Base-by-base conservation (phyloP, 2,113 vertebrate species). In the Dermatemys mawii region DNA sequence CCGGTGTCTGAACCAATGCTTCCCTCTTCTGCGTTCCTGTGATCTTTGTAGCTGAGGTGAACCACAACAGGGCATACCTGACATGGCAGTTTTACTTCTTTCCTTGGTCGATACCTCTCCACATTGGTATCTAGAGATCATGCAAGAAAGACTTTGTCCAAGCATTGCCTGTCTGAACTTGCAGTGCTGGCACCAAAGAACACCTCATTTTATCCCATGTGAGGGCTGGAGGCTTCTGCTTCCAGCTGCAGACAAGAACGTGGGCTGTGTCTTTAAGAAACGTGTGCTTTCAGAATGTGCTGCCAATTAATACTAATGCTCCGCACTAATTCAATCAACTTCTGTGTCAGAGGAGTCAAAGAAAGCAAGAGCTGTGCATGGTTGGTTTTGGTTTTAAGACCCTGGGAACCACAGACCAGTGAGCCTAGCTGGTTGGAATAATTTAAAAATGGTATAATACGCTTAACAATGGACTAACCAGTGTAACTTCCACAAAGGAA, bases 391-490 rank as follows among this genome's bases (percentile, higher is more conserved):
- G 13, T 29, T 29, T 22, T 4, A 75, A 76, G 73, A 13, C 73
- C 73, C 73, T 76, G 41, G 41, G 41, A 16, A 46, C 41, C 44
- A 16, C 41, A 76, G 24, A 29, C 26, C 24, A 16, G 11, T 27
- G 38, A 76, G 26, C 41, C 44, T 76, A 44, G 11, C 38, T 86
- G 11, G 5, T 63, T 94, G 83, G 49, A 26, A 10, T 63, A 8
- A 67, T 35, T 85, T 88, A 29, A 83, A 93, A 94, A 93, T 55
- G 70, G 29, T 5, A 4, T 95, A 94, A 96, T 95, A 91, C 27
- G 41, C 90, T 3, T 27, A 87, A 41, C n/a, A 87, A 82, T 63
- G 27, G 91, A 78, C 54, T 87, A 88, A 67, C 50, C 32, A 35
- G 19, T 81, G 85, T 41, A 51, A 14, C 79, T 76, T 79, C 82